Evolutionary conservation across 2,888 invertebrate genomes (phyloP).

Genomic region (Leptopilina syphax): DNA sequence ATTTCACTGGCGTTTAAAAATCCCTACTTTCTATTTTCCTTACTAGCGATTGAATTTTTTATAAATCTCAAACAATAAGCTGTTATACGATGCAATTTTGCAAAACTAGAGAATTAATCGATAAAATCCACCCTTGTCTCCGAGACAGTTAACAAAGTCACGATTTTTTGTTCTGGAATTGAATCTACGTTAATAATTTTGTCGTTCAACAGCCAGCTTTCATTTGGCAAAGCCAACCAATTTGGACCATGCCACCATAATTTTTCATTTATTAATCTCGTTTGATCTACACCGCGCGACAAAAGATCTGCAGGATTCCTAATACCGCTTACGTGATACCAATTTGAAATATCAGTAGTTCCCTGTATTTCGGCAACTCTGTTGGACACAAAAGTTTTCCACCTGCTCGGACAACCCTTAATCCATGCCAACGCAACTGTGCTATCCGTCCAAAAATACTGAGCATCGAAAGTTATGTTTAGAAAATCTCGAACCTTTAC

Average conservation of each 20-base stretch:
- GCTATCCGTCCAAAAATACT: constrained; percentile 7
- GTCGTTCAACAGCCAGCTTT: too few relatives aligned
- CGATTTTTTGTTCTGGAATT: neutral
- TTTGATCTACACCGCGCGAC: neutral
- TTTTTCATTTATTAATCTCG: too few relatives aligned
- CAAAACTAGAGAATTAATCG: neutral
- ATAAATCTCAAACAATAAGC: neutral
- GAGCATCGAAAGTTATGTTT: neutral
- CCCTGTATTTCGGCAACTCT: neutral
- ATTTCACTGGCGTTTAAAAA: neutral
- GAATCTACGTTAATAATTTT: too few relatives aligned
- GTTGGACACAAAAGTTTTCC: constrained; percentile 9
- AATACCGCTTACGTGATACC: neutral
- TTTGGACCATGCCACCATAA: too few relatives aligned
- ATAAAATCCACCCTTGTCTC: neutral
- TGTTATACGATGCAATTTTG: neutral
- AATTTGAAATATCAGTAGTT: neutral
- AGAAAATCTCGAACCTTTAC: neutral
- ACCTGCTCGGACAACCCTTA: neutral
- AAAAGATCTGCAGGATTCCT: neutral
- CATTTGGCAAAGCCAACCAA: too few relatives aligned
- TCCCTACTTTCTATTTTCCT: neutral
- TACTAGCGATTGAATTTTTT: neutral
- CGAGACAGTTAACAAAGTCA: neutral
- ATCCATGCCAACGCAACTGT: constrained; percentile 9